Evolutionary conservation across 2,797 vertebrate species (phyloP).

Genomic region (Tamandua tetradactyla): DNA sequence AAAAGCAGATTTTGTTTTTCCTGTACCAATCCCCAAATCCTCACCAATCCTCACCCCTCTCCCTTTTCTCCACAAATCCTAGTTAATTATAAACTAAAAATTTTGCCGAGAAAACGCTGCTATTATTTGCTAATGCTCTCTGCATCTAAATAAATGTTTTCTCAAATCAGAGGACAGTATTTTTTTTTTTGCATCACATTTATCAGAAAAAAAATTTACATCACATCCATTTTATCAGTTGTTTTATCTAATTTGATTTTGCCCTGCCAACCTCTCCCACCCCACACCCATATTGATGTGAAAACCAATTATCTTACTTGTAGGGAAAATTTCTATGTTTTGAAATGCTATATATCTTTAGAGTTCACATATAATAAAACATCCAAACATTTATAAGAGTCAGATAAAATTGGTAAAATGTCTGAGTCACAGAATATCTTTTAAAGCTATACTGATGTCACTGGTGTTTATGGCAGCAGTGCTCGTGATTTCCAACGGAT

Average conservation of each 20-base stretch:
- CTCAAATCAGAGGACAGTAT: neutral
- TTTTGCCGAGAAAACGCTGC: neutral
- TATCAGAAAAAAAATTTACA: neutral
- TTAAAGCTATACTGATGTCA: neutral
- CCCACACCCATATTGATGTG: neutral
- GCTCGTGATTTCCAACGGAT: too few relatives aligned
- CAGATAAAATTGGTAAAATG: conserved; percentile 1
- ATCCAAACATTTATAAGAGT: neutral
- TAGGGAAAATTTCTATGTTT: neutral
- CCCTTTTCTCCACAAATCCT: neutral
- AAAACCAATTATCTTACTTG: neutral
- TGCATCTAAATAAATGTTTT: neutral
- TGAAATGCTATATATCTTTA: neutral
- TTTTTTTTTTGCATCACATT: neutral
- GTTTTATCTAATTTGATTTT: neutral
- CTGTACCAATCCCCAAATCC: neutral
- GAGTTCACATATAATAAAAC: neutral
- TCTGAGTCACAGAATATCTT: neutral
- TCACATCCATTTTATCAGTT: neutral
- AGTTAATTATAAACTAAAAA: neutral
- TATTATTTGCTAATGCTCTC: neutral
- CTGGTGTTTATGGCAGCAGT: too few relatives aligned
- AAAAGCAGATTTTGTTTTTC: neutral
- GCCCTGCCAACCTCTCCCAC: neutral
- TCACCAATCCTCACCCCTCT: neutral